Conservation (phyloP, 2,797 vertebrate species). For the Apogon talboti region DNA sequence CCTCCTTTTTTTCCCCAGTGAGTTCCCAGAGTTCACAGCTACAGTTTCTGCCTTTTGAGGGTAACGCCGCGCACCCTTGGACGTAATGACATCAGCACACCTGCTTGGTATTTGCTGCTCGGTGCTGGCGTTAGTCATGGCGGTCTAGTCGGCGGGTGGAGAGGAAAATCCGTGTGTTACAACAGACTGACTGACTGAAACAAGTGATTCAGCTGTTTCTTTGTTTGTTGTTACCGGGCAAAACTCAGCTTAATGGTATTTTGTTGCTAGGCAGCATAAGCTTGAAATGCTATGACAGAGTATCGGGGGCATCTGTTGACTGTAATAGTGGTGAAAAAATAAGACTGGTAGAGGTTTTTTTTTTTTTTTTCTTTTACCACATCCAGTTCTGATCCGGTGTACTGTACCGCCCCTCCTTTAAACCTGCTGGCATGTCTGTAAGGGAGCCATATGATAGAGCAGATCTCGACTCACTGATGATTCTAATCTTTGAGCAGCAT, state of each 20-base stretch:
- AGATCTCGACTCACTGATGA: conserved; percentile 71
- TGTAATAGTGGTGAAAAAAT: conserved; percentile 37
- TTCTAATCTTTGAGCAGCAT: conserved; percentile 80
- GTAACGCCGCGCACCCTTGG: conserved; percentile 31
- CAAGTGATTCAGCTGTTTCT: conserved; percentile 40
- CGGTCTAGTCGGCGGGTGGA: conserved; percentile 27
- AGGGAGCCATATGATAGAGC: conserved; percentile 74
- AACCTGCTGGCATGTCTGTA: conserved; percentile 67
- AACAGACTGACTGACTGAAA: conserved; percentile 35
- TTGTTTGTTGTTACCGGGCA: conserved; percentile 36
- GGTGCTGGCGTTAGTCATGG: conserved; percentile 52
- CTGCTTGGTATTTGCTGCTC: conserved; percentile 74
- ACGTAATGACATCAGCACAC: conserved; percentile 75
- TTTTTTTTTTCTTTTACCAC: conserved; percentile 13
- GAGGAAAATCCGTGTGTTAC: conserved; percentile 34
- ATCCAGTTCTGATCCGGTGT: conserved; percentile 39
- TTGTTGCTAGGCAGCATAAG: conserved; percentile 61
- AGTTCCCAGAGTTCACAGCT: conserved; percentile 24
- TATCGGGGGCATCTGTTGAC: conserved; percentile 18
- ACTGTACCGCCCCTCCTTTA: conserved; percentile 34
- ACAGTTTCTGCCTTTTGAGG: conserved; percentile 21
- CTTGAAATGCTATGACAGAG: conserved; percentile 40
- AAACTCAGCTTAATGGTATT: conserved; percentile 51
- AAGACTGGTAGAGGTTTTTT: conserved; percentile 20
- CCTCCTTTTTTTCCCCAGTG: background rate